Evolutionary conservation across 2,113 vertebrate species (phyloP).

Genomic region (Callipepla californica): DNA sequence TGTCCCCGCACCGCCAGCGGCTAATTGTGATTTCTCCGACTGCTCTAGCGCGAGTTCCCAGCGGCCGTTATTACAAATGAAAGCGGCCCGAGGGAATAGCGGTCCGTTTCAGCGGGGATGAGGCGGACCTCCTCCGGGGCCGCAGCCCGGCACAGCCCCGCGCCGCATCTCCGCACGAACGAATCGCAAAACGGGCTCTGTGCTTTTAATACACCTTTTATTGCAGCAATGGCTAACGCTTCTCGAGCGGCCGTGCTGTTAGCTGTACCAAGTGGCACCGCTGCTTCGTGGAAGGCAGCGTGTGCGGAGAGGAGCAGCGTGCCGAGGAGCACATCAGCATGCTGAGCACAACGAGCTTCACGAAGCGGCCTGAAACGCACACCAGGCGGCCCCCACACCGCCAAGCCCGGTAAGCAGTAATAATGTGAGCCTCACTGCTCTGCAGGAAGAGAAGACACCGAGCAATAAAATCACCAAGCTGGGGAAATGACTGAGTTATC

Average conservation of each 20-base stretch:
- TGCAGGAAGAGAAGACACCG: neutral
- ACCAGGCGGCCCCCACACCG: neutral
- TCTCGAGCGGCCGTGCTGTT: neutral
- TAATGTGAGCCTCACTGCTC: neutral
- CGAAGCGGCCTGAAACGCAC: neutral
- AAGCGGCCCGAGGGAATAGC: no score
- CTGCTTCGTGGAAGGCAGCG: accelerated
- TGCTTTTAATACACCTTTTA: neutral
- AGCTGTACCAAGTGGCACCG: neutral
- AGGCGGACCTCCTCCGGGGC: no score
- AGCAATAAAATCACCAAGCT: neutral
- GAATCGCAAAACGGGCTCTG: neutral
- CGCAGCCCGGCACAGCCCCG: no score
- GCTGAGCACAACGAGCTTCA: neutral
- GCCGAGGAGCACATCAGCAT: no score
- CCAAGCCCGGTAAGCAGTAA: neutral
- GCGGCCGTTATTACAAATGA: no score
- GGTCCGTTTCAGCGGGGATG: no score
- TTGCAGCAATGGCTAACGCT: neutral
- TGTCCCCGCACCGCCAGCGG: neutral
- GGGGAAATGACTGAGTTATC: neutral
- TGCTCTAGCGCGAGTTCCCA: no score
- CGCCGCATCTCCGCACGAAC: neutral
- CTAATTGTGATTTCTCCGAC: no score
- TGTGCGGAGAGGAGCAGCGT: neutral